Base-by-base conservation (phyloP, 1,140 invertebrate species). In the Hirudo medicinalis region DNA sequence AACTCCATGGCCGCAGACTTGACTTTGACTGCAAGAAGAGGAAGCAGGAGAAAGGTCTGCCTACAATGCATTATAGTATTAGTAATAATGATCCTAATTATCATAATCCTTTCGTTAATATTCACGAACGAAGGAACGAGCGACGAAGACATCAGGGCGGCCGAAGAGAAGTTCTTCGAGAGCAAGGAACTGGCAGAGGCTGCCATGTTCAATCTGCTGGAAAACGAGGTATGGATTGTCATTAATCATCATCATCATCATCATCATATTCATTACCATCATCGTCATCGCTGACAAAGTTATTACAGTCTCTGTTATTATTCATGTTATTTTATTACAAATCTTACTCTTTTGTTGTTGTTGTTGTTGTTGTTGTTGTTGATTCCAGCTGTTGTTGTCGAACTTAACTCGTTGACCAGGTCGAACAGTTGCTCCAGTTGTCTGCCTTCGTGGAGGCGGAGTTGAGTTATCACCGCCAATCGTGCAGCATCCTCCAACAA, bases 1-100 rank as follows among this genome's bases (percentile, higher is more conserved):
- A 99, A 88, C 85, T 99, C 78, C 92, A 96, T 84, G 92, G 91
- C 66, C 87, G 96, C 78, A 87, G 96, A 78, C 84, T 99, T 75
- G 96, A 99, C 84, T 99, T 92, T 82, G 96, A 99, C 83, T 98
- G 95, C 85, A 99, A 99, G 85, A 89, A 92, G 84, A 87, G 96
- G 82, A 90, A 93, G 81, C 79, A 81, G 73, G 77, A 79, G 6
- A 81, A 81, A 80, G 80, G 81, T 82, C 73, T 66, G 71, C n/a
- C n/a, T 66, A 29, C 36, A 66, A 32, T 5, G 15, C 32, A 36
- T 36, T 36, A 36, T 36, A 36, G 2, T 36, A 36, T 6, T n/a
- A n/a, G 11, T 40, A 11, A 6, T 40, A 40, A 40, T 40, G 4
- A 11, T 4, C 40, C 40, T 40, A 40, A 40, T 40, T 49, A 13